phyloP scores from a whole-genome alignment of 2,888 invertebrate genomes.

The Drepanosiphum platanoidis region DNA sequence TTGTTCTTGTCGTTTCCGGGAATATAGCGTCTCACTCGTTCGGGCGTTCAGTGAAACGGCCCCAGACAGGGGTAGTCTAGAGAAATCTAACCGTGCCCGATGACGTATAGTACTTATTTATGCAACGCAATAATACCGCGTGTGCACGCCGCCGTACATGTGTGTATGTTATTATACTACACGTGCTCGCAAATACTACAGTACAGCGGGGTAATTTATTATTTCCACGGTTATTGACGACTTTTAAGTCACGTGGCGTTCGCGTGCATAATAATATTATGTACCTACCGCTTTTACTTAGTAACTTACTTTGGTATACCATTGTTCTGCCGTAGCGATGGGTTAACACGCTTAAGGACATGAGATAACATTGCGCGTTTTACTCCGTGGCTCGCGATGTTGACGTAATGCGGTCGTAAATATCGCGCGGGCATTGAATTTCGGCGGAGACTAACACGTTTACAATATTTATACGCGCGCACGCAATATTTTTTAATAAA shows the following conservation, averaged over 20 bases:
- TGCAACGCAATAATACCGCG: not conserved
- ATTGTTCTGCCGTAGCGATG: not conserved
- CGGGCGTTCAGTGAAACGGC: not conserved
- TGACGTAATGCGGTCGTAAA: too few species aligned
- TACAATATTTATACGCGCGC: too few species aligned
- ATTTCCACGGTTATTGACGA: not conserved
- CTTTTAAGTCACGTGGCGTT: not conserved
- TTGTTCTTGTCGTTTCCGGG: not conserved
- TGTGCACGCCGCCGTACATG: too few species aligned
- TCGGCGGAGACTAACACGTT: too few species aligned
- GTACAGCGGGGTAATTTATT: not conserved
- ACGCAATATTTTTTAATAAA: too few species aligned
- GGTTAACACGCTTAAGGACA: not conserved
- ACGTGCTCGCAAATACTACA: too few species aligned
- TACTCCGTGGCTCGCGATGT: not conserved
- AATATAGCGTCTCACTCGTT: not conserved
- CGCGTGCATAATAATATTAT: too few species aligned
- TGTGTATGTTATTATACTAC: too few species aligned
- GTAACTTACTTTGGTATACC: not conserved
- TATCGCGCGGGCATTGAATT: too few species aligned
- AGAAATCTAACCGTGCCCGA: not conserved
- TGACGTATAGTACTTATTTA: not conserved
- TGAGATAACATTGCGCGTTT: slow-evolving; percentile 2
- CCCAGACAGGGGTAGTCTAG: not conserved
- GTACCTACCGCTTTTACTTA: not conserved